phyloP scores from a whole-genome alignment of 2,888 invertebrate species.

The Nudaria mundana region DNA sequence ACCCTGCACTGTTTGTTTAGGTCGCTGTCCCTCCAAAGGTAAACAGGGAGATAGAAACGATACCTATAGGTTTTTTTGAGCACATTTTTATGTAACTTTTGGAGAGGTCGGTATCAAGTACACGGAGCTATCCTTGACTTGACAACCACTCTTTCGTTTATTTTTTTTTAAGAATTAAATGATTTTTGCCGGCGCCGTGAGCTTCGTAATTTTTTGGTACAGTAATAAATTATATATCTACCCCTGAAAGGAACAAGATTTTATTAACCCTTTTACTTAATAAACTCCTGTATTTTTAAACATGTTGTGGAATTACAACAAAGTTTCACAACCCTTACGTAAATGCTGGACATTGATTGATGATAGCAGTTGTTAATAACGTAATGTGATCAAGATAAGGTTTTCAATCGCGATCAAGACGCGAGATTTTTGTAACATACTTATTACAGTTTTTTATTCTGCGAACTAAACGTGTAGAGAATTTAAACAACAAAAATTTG shows the following conservation, averaged over 20 bases:
- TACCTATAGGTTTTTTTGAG: conserved; percentile 5
- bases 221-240: no score
- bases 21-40: conserved; percentile 19
- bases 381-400: conserved; percentile 54
- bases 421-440: no score
- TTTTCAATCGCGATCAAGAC: no score
- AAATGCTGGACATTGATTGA: conserved; percentile 53
- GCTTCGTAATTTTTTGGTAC: no score
- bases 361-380: conserved; percentile 52
- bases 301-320: conserved; percentile 42
- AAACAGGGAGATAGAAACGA: conserved; percentile 21
- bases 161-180: no score
- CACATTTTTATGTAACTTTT: conserved; percentile 2
- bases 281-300: conserved; percentile 30
- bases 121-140: no score
- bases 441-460: no score
- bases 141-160: no score
- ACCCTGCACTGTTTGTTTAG: conserved; percentile 24
- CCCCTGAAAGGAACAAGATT: not conserved
- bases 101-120: no score
- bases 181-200: no score
- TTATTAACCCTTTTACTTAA: conserved; percentile 12
- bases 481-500: no score
- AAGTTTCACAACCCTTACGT: conserved; percentile 38
- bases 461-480: no score